Evolutionary conservation across 2,113 vertebrate genomes (phyloP).

Genomic region (Mellivora capensis): DNA sequence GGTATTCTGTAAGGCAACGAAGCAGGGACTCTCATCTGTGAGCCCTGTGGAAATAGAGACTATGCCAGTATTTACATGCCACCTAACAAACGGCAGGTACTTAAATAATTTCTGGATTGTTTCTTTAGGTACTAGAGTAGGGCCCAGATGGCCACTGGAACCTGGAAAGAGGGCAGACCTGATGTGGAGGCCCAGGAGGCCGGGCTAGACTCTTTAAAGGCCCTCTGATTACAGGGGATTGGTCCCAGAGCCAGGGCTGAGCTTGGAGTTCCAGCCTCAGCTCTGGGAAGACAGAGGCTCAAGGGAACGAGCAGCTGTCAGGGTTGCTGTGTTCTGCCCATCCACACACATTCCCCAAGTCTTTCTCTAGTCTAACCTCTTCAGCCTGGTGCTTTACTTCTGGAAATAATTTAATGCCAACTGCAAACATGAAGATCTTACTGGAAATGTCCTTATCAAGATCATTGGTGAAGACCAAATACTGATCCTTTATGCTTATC

Average conservation of each 20-base stretch:
- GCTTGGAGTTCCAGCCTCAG: neutral
- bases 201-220: neutral
- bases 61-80: neutral
- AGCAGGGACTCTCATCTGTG: neutral
- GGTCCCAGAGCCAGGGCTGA: neutral
- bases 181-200: neutral
- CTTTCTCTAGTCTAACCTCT: neutral
- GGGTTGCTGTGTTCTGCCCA: neutral
- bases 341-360: neutral
- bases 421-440: slow-evolving; percentile 34
- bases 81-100: neutral
- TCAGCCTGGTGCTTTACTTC: neutral
- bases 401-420: slow-evolving; percentile 30
- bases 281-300: neutral
- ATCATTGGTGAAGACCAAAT: neutral
- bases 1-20: neutral
- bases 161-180: neutral
- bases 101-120: neutral
- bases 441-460: slow-evolving; percentile 16
- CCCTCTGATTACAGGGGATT: neutral
- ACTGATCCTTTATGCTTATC: neutral
- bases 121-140: neutral
- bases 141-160: neutral
- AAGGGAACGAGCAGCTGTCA: neutral
- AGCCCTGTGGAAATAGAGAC: neutral